Evolutionary conservation across 2,888 invertebrate species (phyloP).

Genomic region (Salpingus planirostris): DNA sequence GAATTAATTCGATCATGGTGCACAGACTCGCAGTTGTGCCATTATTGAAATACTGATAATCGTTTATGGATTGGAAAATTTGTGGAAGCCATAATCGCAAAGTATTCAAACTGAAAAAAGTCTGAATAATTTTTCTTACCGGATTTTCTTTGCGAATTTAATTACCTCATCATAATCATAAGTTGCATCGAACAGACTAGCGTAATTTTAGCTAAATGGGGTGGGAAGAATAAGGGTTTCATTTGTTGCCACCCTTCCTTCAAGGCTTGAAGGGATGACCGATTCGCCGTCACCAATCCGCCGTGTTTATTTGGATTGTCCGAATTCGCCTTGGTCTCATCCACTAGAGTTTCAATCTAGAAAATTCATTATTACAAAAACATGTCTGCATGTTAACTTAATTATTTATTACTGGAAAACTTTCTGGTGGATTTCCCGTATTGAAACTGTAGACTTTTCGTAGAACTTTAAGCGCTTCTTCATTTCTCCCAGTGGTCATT

Average conservation of each 20-base stretch:
- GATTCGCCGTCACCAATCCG: too few species aligned
- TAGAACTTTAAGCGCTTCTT: slow-evolving; percentile 56
- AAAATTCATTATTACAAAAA: slow-evolving; percentile 5
- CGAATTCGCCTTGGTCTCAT: slow-evolving; percentile 28
- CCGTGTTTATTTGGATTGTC: too few species aligned
- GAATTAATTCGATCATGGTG: slow-evolving; percentile 43
- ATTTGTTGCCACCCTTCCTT: slow-evolving; percentile 53
- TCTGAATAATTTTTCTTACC: too few species aligned
- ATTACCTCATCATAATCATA: slow-evolving; percentile 57
- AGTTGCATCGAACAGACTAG: slow-evolving; percentile 57
- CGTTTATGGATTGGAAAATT: slow-evolving; percentile 62
- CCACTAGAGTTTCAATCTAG: slow-evolving; percentile 32
- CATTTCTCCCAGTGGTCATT: slow-evolving; percentile 56
- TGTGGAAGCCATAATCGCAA: slow-evolving; percentile 82
- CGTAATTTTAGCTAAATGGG: slow-evolving; percentile 50
- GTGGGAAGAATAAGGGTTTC: slow-evolving; percentile 53
- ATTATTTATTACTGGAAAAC: slow-evolving; percentile 2
- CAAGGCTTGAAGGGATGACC: slow-evolving; percentile 42
- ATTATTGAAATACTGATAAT: slow-evolving; percentile 30
- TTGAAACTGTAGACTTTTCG: slow-evolving; percentile 57
- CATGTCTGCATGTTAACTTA: background rate
- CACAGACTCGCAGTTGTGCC: slow-evolving; percentile 39
- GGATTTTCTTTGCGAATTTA: too few species aligned
- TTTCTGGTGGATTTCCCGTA: slow-evolving; percentile 43
- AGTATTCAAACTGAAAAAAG: slow-evolving; percentile 58